These are phyloP conservation scores for Oligia latruncula DNA, from an alignment of 2,888 invertebrate species.

Conservation along the genomic window DNA sequence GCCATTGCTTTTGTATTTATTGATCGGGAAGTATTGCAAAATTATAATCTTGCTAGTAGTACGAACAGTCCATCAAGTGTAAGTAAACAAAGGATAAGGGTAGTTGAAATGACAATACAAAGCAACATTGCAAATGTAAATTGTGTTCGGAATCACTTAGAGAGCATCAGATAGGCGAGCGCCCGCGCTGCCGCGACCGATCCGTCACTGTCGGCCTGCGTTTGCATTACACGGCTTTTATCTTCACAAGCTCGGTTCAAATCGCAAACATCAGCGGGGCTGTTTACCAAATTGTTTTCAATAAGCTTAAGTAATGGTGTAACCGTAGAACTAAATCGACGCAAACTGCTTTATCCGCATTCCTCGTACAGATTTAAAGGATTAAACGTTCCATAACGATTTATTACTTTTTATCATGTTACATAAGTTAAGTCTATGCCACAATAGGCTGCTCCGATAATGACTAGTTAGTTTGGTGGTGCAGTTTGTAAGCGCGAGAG, in stretches of 20 bases:
- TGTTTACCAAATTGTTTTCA: slow-evolving; percentile 90
- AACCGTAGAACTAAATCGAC: slow-evolving; percentile 78
- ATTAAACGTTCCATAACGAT: slow-evolving; percentile 84
- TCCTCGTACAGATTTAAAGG: slow-evolving; percentile 79
- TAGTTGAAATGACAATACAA: slow-evolving; percentile 85
- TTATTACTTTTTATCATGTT: slow-evolving; percentile 85
- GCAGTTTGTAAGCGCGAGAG: slow-evolving; percentile 72
- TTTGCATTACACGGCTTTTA: slow-evolving; percentile 89
- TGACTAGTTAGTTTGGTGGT: slow-evolving; percentile 78
- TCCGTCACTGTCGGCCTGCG: slow-evolving; percentile 88
- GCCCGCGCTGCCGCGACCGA: slow-evolving; percentile 83
- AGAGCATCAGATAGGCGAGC: slow-evolving; percentile 89
- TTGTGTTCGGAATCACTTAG: slow-evolving; percentile 88
- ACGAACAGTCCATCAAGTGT: slow-evolving; percentile 69
- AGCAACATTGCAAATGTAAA: slow-evolving; percentile 87
- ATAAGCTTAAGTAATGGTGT: slow-evolving; percentile 87
- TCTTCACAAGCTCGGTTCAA: slow-evolving; percentile 85
- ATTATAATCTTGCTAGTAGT: slow-evolving; percentile 63
- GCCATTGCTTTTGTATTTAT: slow-evolving; percentile 51
- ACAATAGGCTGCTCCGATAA: slow-evolving; percentile 83
- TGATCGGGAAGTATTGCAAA: slow-evolving; percentile 65
- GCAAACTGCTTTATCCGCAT: slow-evolving; percentile 79
- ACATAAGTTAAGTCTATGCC: slow-evolving; percentile 79
- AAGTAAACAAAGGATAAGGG: slow-evolving; percentile 81
- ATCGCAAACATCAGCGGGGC: slow-evolving; percentile 87